Base-by-base conservation (phyloP, 2,113 vertebrate genomes). In the Halichoerus grypus region DNA sequence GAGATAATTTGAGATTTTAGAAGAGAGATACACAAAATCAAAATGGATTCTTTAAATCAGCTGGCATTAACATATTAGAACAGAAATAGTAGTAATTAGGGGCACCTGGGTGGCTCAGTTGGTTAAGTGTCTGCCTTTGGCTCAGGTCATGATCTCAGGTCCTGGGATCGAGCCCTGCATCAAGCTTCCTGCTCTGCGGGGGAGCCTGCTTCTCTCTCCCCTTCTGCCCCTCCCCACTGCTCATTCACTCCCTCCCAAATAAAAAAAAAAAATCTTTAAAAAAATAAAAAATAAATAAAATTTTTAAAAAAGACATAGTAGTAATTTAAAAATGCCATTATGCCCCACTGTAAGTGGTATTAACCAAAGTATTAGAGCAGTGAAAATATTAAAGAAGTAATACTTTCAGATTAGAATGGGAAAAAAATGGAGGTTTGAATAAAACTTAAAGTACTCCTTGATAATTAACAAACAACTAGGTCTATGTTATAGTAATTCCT, bases 1-100 rank as follows among this genome's bases (percentile, higher is more conserved):
- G 49, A 80, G 55, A 94, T 33, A 96, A 94, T 80, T 95, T 93
- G 88, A 96, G 85, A 74, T 85, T 95, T 97, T 67, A 93, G 67
- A 95, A 84, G 59, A 65, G 15, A 92, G 19, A 92, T 46, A 13
- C 83, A 77, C 63, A 96, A n/a, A 89, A 91, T 92, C 67, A 86
- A 91, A 77, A 74, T 42, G 12, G 18, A 28, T 53, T 74, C 36
- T 59, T 72, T 33, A 95, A 74, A 65, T 91, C 53, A 91, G 74
- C 19, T 42, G 12, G 15, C n/a, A 88, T 57, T 86, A 89, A 91
- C 95, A 88, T 88, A 97, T 76, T 69, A 77, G 24, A 74, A 46
- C 13, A 74, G 22, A 65, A 33, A 65, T 65, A 65, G 63, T 93
- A 57, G 59, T 53, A 55, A 93, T 36, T 69, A 67, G 69, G 69